phyloP scores from a whole-genome alignment of 2,888 invertebrate species.

The Protodeltote pygarga region DNA sequence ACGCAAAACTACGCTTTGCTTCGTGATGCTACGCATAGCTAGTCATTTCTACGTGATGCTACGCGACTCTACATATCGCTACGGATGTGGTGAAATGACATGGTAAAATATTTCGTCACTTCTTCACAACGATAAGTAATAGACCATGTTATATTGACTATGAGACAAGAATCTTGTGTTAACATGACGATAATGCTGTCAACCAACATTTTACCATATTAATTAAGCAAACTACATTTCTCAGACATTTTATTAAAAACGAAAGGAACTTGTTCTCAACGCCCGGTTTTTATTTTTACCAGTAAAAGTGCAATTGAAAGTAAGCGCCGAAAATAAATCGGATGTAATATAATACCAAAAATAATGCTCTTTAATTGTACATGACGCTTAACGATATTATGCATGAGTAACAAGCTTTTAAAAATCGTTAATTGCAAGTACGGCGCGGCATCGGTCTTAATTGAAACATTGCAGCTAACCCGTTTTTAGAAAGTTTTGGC shows the following conservation, averaged over 20 bases:
- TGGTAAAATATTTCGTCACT: constrained; percentile 18
- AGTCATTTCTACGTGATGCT: neutral
- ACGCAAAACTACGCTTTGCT: constrained; percentile 4
- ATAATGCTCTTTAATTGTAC: constrained; percentile 35
- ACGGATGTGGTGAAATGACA: too few species aligned
- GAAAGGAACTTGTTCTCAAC: neutral
- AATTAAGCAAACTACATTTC: neutral
- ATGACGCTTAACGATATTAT: constrained; percentile 32
- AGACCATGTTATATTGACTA: neutral
- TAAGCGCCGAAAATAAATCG: constrained; percentile 24
- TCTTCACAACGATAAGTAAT: constrained; percentile 24
- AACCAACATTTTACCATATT: constrained; percentile 9
- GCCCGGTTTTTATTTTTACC: neutral
- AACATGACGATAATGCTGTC: neutral
- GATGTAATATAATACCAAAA: constrained; percentile 36
- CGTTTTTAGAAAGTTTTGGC: constrained; percentile 80
- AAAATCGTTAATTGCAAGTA: constrained; percentile 49
- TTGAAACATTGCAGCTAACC: constrained; percentile 75
- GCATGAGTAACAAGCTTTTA: constrained; percentile 41
- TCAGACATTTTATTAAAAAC: neutral
- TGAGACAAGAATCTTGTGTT: constrained; percentile 5
- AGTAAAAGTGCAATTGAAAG: constrained; percentile 11
- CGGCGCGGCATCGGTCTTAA: constrained; percentile 54
- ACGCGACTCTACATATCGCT: constrained; percentile 2
- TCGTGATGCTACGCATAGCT: neutral